Evolutionary conservation across 2,888 invertebrate genomes (phyloP).

Genomic region (Sesamia inferens): DNA sequence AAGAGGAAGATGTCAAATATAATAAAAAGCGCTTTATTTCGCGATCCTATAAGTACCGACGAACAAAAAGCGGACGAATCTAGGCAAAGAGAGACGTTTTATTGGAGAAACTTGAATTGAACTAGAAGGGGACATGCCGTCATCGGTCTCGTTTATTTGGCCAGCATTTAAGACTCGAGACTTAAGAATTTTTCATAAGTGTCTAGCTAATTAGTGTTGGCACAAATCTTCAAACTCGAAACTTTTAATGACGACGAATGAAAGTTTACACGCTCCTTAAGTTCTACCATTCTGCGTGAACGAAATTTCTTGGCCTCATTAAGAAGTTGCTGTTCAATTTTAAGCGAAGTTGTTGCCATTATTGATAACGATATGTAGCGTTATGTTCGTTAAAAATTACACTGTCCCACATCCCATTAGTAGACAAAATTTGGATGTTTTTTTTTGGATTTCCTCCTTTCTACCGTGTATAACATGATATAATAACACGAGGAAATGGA

Average conservation of each 20-base stretch:
- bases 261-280: slow-evolving; percentile 87
- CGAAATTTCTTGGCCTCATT: slow-evolving; percentile 88
- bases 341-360: slow-evolving; percentile 80
- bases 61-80: slow-evolving; percentile 44
- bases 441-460: slow-evolving; percentile 21
- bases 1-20: slow-evolving; percentile 44
- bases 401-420: slow-evolving; percentile 46
- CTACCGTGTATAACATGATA: slow-evolving; percentile 16
- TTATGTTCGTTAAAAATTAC: slow-evolving; percentile 66
- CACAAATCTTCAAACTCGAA: slow-evolving; percentile 86
- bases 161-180: slow-evolving; percentile 64
- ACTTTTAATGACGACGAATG: slow-evolving; percentile 89
- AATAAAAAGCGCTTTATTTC: slow-evolving; percentile 55
- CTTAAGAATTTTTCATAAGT: slow-evolving; percentile 76
- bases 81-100: slow-evolving; percentile 46
- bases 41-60: slow-evolving; percentile 43
- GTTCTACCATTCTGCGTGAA: slow-evolving; percentile 80
- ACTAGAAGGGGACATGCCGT: slow-evolving; percentile 41
- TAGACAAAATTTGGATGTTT: slow-evolving; percentile 40
- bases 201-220: slow-evolving; percentile 87
- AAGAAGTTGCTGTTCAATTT: slow-evolving; percentile 84
- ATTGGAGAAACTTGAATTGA: slow-evolving; percentile 59
- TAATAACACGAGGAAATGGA: slow-evolving; percentile 33
- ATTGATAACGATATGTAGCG: slow-evolving; percentile 79
- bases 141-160: slow-evolving; percentile 66